phyloP scores from a whole-genome alignment of 2,888 invertebrate species.

The Thymelicus lineola region DNA sequence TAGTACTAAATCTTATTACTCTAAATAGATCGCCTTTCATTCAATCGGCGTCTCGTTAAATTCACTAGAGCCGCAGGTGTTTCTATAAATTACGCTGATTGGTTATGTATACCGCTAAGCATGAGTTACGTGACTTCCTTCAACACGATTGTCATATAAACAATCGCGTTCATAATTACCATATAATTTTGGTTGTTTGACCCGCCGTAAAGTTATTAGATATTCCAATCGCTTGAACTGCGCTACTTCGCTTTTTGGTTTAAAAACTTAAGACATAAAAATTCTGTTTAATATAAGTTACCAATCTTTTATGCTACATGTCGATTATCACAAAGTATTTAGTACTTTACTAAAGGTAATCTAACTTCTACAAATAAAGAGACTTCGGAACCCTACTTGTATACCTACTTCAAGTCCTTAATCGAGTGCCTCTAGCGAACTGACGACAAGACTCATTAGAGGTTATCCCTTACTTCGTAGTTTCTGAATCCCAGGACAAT shows the following conservation, averaged over 20 bases:
- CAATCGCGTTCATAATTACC: neutral
- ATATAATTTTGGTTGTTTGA: neutral
- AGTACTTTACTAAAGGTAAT: neutral
- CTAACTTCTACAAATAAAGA: constrained; percentile 25
- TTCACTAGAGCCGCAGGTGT: constrained; percentile 26
- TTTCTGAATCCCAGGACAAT: constrained; percentile 65
- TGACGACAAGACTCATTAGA: constrained; percentile 70
- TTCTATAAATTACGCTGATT: constrained; percentile 37
- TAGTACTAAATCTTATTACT: constrained; percentile 28
- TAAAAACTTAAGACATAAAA: no score
- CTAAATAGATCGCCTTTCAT: constrained; percentile 34
- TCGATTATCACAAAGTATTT: neutral
- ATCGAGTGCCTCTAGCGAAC: constrained; percentile 62
- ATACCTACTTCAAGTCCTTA: constrained; percentile 51
- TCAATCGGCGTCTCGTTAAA: constrained; percentile 37
- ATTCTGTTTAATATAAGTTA: no score
- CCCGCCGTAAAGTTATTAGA: no score
- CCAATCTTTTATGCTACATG: neutral
- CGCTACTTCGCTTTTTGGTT: no score
- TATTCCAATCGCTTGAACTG: no score
- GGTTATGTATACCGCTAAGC: constrained; percentile 27
- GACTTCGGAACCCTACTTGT: constrained; percentile 6
- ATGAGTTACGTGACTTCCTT: constrained; percentile 30
- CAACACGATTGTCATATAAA: constrained; percentile 25
- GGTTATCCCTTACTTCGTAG: constrained; percentile 63